phyloP scores from a whole-genome alignment of 2,113 vertebrate genomes.

The Formicarius rufipectus region DNA sequence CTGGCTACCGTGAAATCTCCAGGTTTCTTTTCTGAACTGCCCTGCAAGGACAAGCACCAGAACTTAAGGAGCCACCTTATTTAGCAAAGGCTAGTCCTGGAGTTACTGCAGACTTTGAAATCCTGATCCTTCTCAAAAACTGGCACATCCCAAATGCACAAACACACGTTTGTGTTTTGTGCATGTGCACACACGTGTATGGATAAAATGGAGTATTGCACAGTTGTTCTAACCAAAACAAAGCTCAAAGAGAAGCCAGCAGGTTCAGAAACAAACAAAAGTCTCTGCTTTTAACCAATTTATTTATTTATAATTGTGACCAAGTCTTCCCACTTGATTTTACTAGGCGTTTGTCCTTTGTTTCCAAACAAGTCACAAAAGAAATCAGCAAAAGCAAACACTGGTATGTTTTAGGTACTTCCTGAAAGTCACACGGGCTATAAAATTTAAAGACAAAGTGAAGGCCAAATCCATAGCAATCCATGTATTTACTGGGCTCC shows the following conservation, averaged over 20 bases:
- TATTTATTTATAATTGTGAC: background rate
- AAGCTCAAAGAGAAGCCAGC: background rate
- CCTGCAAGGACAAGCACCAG: background rate
- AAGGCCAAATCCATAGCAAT: background rate
- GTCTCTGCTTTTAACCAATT: background rate
- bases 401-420: background rate
- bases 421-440: background rate
- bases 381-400: background rate
- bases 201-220: no score
- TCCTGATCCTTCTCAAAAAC: background rate
- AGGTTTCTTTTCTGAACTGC: background rate
- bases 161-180: background rate
- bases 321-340: background rate
- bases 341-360: background rate
- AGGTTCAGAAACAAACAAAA: background rate
- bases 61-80: background rate
- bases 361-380: background rate
- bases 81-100: background rate
- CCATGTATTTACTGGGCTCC: background rate
- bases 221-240: background rate
- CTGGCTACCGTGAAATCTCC: background rate
- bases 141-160: background rate
- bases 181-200: fast-evolving
- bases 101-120: background rate
- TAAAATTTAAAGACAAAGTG: background rate